Conservation (phyloP, 2,888 invertebrate species). For the Crossocerus cetratus region DNA sequence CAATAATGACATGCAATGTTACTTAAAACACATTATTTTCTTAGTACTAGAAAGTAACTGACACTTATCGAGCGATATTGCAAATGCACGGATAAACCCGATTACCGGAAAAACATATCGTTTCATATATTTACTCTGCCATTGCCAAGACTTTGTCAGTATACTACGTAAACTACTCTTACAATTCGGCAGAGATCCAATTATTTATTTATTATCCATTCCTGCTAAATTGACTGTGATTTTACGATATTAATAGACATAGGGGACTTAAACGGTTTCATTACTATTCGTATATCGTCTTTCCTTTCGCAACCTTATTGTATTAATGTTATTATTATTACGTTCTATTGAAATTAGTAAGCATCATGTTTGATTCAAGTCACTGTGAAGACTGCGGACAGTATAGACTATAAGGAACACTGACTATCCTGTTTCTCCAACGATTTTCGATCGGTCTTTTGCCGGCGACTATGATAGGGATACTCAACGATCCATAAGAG, state of each 20-base stretch:
- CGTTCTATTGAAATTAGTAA: conserved; percentile 41
- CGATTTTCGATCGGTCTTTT: conserved; percentile 40
- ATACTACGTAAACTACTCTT: conserved; percentile 32
- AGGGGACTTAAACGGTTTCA: conserved; percentile 48
- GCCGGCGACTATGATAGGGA: conserved; percentile 52
- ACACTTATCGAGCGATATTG: too few relatives aligned
- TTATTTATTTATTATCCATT: conserved; percentile 58
- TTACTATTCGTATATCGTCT: conserved; percentile 33
- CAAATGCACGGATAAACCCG: too few relatives aligned
- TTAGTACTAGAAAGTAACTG: too few relatives aligned
- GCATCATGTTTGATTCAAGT: conserved; percentile 43
- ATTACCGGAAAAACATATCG: conserved; percentile 24
- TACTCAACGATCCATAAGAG: conserved; percentile 37
- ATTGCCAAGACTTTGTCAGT: conserved; percentile 26
- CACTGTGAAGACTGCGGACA: conserved; percentile 53
- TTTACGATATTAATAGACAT: conserved; percentile 65
- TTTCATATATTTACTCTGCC: conserved; percentile 33
- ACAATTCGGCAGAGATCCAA: conserved; percentile 32
- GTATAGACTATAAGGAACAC: conserved; percentile 38
- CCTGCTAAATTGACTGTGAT: conserved; percentile 73
- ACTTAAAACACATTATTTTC: too few relatives aligned
- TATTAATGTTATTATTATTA: conserved; percentile 41
- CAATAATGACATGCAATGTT: too few relatives aligned
- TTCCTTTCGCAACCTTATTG: conserved; percentile 40
- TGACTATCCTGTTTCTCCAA: conserved; percentile 25